These are phyloP conservation scores for Eulacestoma nigropectus DNA, from an alignment of 2,113 vertebrate species.

Conservation along the genomic window DNA sequence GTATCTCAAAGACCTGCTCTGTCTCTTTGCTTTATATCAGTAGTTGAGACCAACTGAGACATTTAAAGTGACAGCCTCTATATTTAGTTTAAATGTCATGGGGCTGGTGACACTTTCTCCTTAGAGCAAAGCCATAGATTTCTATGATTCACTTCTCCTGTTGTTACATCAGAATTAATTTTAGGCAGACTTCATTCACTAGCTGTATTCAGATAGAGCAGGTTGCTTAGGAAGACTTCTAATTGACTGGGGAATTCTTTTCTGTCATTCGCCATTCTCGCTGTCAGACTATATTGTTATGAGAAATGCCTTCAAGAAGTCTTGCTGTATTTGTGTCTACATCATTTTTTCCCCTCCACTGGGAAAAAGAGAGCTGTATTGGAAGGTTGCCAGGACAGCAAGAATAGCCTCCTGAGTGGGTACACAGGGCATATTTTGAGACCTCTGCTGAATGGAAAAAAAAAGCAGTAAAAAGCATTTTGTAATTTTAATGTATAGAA, in stretches of 20 bases:
- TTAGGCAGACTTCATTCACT: neutral
- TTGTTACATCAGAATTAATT: neutral
- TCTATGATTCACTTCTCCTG: neutral
- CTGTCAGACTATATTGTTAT: neutral
- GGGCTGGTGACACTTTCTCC: neutral
- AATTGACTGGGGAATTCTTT: neutral
- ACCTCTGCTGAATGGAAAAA: neutral
- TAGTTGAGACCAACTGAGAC: neutral
- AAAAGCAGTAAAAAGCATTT: neutral
- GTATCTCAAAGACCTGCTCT: neutral
- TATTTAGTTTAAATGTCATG: constrained; percentile 27
- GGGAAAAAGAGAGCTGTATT: neutral
- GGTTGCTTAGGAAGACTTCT: neutral
- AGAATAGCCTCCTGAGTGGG: neutral
- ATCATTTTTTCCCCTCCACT: neutral
- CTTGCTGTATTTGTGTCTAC: neutral
- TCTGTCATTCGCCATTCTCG: neutral
- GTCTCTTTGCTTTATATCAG: neutral
- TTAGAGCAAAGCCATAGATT: neutral
- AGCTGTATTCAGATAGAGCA: neutral
- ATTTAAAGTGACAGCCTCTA: neutral
- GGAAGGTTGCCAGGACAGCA: neutral
- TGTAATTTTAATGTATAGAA: neutral
- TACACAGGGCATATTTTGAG: neutral
- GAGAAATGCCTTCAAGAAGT: neutral